Evolutionary conservation across 2,113 vertebrate genomes (phyloP).

Genomic region (Nerophis ophidion): DNA sequence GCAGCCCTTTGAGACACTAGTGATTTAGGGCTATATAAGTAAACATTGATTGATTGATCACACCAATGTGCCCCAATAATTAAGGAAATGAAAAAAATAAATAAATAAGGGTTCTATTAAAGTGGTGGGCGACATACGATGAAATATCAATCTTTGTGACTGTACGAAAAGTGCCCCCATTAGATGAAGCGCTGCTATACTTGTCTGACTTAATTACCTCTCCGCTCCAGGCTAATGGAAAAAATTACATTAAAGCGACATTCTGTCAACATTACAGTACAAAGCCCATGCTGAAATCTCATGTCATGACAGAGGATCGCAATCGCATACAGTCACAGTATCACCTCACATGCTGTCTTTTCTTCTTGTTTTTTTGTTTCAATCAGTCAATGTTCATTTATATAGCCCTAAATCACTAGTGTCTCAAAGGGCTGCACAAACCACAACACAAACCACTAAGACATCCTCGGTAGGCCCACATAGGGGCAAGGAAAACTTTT

Average conservation of each 20-base stretch:
- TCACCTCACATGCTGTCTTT: constrained; percentile 1
- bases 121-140: neutral
- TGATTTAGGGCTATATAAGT: no score
- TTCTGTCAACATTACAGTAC: constrained; percentile 5
- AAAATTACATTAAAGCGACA: constrained; percentile 13
- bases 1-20: no score
- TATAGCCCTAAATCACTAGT: no score
- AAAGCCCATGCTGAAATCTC: neutral
- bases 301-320: constrained; percentile 6
- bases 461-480: no score
- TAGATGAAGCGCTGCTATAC: constrained; percentile 3
- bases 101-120: neutral
- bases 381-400: no score
- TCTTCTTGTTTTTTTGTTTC: neutral
- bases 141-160: constrained; percentile 7
- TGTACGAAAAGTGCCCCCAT: constrained; percentile 6
- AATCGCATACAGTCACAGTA: constrained; percentile 8
- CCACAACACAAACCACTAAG: no score
- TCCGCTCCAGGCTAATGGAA: neutral
- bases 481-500: no score
- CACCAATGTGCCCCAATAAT: no score
- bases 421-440: no score
- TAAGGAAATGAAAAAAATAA: no score
- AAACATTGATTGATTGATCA: no score
- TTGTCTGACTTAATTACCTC: constrained; percentile 15